These are phyloP conservation scores for Pangasius macronema DNA, from an alignment of 2,797 vertebrate genomes.

Conservation along the genomic window DNA sequence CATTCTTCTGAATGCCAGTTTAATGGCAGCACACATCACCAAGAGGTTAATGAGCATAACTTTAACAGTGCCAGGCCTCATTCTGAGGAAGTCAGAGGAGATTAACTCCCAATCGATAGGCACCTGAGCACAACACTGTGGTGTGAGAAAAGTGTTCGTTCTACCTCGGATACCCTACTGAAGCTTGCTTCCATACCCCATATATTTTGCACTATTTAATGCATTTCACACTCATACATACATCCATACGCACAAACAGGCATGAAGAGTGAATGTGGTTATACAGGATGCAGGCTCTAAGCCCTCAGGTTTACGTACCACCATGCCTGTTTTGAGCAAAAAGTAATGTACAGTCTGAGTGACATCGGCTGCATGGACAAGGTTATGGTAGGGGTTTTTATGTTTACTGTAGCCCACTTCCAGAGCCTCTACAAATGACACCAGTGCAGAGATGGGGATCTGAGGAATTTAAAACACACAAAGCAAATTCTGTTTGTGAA, in stretches of 20 bases:
- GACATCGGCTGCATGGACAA: constrained; percentile 92
- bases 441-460: constrained; percentile 90
- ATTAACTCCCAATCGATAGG: constrained; percentile 53
- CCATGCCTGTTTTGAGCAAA: constrained; percentile 88
- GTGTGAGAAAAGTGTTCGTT: not conserved
- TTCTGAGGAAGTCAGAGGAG: constrained; percentile 45
- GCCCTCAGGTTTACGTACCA: constrained; percentile 73
- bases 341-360: constrained; percentile 94
- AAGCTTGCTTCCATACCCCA: constrained; percentile 1
- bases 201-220: constrained; percentile 37
- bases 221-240: constrained; percentile 15
- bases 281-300: not conserved
- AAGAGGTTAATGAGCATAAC: constrained; percentile 53
- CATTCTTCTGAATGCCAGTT: constrained; percentile 34
- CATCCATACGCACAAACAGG: constrained; percentile 20
- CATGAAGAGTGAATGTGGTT: not conserved
- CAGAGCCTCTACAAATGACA: constrained; percentile 90
- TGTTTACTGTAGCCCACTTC: constrained; percentile 94
- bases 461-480: constrained; percentile 60
- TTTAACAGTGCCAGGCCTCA: constrained; percentile 40
- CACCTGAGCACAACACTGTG: constrained; percentile 13
- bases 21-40: constrained; percentile 44
- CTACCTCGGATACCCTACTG: constrained; percentile 6
- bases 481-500: not conserved
- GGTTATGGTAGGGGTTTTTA: constrained; percentile 96